These are phyloP conservation scores for Morphnarchus princeps DNA, from an alignment of 2,113 vertebrate genomes.

Conservation along the genomic window DNA sequence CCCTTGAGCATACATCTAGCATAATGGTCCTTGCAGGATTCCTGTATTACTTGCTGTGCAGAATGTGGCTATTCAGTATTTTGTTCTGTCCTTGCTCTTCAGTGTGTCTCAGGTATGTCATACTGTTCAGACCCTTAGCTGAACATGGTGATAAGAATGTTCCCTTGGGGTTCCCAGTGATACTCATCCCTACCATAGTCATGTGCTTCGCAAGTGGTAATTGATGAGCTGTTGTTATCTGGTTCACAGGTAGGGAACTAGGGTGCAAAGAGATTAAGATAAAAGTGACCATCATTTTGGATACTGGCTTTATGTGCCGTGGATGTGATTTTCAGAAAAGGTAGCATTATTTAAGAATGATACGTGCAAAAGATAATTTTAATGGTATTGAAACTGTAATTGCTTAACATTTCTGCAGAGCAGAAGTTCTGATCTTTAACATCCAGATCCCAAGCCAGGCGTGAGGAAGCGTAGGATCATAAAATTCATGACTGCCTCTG, in stretches of 20 bases:
- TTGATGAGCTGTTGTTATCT: not conserved
- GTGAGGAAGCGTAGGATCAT: not conserved
- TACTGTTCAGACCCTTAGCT: not conserved
- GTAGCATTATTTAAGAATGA: not conserved
- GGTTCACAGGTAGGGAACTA: not conserved
- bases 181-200: not conserved
- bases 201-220: not conserved
- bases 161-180: not conserved
- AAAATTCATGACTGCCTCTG: not conserved
- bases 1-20: not conserved
- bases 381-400: not conserved
- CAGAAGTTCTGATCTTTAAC: not conserved
- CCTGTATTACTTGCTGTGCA: not conserved
- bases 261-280: not conserved
- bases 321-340: not conserved
- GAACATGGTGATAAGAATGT: accelerated
- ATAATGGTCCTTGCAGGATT: not conserved
- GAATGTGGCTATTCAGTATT: not conserved
- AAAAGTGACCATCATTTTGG: not conserved
- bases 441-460: not conserved
- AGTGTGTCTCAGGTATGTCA: not conserved
- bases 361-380: not conserved
- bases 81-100: not conserved
- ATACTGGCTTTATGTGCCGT: accelerated
- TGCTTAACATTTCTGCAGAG: not conserved